A percentile compares a stretch with the other conserved stretches of the same genome.
phyloP scores from a whole-genome alignment of 2,888 invertebrate species.

The Augiades crinisus region DNA sequence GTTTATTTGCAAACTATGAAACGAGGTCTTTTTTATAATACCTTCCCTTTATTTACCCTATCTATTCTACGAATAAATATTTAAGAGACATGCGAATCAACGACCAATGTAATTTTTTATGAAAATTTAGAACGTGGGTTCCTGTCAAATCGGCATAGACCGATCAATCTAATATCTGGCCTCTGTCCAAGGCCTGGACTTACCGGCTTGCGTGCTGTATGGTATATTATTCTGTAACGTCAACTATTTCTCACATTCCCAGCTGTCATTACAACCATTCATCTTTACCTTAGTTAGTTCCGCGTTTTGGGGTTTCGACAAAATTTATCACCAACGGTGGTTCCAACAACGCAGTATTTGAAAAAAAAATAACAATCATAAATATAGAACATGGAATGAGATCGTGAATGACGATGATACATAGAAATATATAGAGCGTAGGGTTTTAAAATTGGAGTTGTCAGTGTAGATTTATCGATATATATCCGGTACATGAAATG shows the following conservation, averaged over 20 bases:
- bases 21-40: no score
- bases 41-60: no score
- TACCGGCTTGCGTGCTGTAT: constrained; percentile 1
- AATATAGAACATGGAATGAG: not conserved
- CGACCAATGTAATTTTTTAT: constrained; percentile 6
- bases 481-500: not conserved
- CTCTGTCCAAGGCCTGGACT: constrained; percentile 9
- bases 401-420: not conserved
- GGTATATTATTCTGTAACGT: constrained; percentile 9
- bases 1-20: no score
- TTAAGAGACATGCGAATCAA: not conserved
- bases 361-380: not conserved
- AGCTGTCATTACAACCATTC: constrained; percentile 18
- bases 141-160: constrained; percentile 8
- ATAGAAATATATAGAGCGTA: no score
- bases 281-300: constrained; percentile 20
- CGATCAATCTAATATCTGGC: constrained; percentile 16
- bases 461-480: constrained; percentile 6
- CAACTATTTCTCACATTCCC: constrained; percentile 7
- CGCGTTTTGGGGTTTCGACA: constrained; percentile 2
- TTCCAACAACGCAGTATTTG: not conserved
- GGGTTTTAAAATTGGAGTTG: constrained; percentile 10
- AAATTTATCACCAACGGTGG: constrained; percentile 8
- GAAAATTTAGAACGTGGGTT: constrained; percentile 8
- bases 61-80: not conserved